Conservation (phyloP, 2,113 vertebrate genomes). For the Hystrix brachyura region DNA sequence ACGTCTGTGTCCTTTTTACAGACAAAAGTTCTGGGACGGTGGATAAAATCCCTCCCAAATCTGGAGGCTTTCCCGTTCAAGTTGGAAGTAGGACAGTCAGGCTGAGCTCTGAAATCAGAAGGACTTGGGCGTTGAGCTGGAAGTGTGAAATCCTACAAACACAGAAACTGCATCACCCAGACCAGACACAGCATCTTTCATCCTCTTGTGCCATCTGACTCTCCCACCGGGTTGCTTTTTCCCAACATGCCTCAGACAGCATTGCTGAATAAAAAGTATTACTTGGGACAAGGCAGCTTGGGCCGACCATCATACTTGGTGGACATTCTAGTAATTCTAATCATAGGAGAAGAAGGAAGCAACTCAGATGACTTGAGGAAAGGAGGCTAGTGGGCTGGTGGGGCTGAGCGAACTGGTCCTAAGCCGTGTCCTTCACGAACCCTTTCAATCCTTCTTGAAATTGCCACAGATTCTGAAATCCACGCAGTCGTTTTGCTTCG, state of each 20-base stretch:
- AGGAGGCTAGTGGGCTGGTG: neutral
- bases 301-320: neutral
- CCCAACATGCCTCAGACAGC: conserved; percentile 48
- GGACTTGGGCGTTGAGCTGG: conserved; percentile 11
- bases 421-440: conserved; percentile 38
- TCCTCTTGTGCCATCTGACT: conserved; percentile 69
- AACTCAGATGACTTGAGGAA: conserved; percentile 57
- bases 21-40: neutral
- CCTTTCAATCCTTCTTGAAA: conserved; percentile 51
- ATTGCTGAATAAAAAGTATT: conserved; percentile 61
- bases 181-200: conserved; percentile 65
- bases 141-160: conserved; percentile 71
- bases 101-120: neutral
- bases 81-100: neutral
- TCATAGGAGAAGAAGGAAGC: neutral
- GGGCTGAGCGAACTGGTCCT: neutral
- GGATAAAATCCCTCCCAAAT: conserved; percentile 9
- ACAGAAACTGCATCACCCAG: conserved; percentile 55
- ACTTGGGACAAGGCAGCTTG: conserved; percentile 51
- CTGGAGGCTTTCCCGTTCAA: conserved; percentile 39
- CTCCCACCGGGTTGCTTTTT: conserved; percentile 66
- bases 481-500: conserved; percentile 70
- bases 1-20: neutral
- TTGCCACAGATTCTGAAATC: conserved; percentile 61
- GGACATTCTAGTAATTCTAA: conserved; percentile 65